These are phyloP conservation scores for Tetraodon nigroviridis DNA, from an alignment of 2,113 vertebrate genomes.

Conservation along the genomic window DNA sequence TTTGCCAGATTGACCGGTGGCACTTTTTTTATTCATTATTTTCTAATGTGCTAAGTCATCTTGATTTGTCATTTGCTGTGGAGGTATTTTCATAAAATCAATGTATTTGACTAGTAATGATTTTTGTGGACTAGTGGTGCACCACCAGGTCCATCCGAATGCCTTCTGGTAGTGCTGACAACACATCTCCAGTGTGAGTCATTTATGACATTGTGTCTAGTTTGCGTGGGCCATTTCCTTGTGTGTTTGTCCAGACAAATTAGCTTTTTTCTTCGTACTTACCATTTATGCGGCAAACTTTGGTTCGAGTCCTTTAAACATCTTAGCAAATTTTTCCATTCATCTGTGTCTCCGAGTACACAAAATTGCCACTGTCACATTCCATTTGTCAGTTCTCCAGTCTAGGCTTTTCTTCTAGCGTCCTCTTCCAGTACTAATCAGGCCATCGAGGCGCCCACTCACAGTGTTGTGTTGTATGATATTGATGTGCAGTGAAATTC, in stretches of 20 bases:
- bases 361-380: slow-evolving; percentile 57
- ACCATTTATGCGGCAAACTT: no score
- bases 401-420: slow-evolving; percentile 21
- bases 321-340: slow-evolving; percentile 34
- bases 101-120: slow-evolving; percentile 20
- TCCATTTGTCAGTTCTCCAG: slow-evolving; percentile 46
- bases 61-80: slow-evolving; percentile 10
- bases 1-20: slow-evolving; percentile 32
- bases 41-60: not conserved
- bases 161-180: slow-evolving; percentile 7
- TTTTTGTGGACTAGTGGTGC: not conserved
- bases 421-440: slow-evolving; percentile 9
- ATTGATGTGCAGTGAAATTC: not conserved
- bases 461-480: not conserved
- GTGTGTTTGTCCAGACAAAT: no score
- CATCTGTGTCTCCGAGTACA: slow-evolving; percentile 54
- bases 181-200: no score
- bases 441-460: slow-evolving; percentile 5
- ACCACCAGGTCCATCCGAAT: not conserved
- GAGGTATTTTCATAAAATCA: slow-evolving; percentile 6
- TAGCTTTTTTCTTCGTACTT: no score
- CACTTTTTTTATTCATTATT: not conserved
- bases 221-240: not conserved
- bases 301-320: no score
- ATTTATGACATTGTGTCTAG: no score